These are phyloP conservation scores for Otolemur crassicaudatus DNA, from an alignment of 2,797 vertebrate genomes.

Conservation along the genomic window DNA sequence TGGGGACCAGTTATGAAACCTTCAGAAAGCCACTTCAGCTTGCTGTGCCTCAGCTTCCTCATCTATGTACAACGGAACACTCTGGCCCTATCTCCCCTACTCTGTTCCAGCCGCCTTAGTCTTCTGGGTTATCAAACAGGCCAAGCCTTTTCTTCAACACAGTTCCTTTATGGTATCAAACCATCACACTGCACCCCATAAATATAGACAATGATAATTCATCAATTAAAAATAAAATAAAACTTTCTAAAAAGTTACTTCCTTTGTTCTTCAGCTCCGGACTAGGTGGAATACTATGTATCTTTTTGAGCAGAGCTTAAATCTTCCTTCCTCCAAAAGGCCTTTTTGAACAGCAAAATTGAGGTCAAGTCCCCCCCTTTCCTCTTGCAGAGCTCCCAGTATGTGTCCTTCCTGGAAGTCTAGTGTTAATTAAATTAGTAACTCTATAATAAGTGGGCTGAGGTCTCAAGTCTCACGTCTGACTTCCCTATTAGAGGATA, in stretches of 20 bases:
- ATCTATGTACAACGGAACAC: fast-evolving
- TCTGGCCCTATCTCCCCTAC: neutral
- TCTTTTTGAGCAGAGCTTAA: neutral
- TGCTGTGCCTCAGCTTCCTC: fast-evolving
- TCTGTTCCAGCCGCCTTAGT: neutral
- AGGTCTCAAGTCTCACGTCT: neutral
- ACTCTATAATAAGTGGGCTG: neutral
- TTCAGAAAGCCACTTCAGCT: neutral
- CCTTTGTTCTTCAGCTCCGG: neutral
- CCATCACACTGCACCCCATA: neutral
- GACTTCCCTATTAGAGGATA: neutral
- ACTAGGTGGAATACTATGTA: fast-evolving
- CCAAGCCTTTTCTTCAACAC: neutral
- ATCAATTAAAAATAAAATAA: neutral
- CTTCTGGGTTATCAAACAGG: neutral
- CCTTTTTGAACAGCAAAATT: neutral
- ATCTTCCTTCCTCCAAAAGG: neutral
- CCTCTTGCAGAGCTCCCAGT: too few relatives aligned
- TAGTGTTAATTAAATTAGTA: neutral
- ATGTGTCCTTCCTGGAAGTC: neutral
- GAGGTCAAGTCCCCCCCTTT: neutral
- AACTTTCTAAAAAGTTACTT: neutral
- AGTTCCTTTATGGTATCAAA: neutral
- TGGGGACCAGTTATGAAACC: fast-evolving
- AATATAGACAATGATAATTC: neutral